Evolutionary conservation across 2,797 vertebrate species (phyloP).

Genomic region (Sardinella longiceps): DNA sequence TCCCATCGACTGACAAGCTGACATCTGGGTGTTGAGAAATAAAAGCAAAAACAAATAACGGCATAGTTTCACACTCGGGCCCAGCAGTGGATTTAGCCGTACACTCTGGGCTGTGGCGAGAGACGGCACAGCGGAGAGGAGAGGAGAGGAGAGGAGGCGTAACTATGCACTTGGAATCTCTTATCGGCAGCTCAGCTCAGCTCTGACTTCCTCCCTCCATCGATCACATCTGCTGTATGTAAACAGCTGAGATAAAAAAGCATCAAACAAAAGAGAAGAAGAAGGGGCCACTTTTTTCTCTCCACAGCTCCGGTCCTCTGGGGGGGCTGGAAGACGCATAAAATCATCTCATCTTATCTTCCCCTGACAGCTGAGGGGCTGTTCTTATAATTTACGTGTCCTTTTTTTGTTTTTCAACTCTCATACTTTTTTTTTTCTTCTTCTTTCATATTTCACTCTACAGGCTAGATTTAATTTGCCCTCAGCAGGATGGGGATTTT

Average conservation of each 20-base stretch:
- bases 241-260: constrained; percentile 31
- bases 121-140: not conserved
- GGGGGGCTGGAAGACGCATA: constrained; percentile 28
- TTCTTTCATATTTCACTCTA: not conserved
- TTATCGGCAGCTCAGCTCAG: constrained; percentile 29
- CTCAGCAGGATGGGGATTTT: not conserved
- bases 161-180: constrained; percentile 26
- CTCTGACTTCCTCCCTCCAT: constrained; percentile 26
- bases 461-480: not conserved
- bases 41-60: constrained; percentile 23
- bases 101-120: not conserved
- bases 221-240: constrained; percentile 30
- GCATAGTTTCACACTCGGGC: not conserved
- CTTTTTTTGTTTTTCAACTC: constrained; percentile 31
- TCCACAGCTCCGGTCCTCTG: constrained; percentile 10
- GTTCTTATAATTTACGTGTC: constrained; percentile 49
- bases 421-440: constrained; percentile 41
- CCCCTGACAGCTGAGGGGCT: constrained; percentile 53
- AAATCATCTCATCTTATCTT: constrained; percentile 52
- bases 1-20: constrained; percentile 6
- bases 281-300: constrained; percentile 24
- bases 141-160: too few species aligned
- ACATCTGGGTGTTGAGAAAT: not conserved
- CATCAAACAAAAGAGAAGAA: constrained; percentile 20
- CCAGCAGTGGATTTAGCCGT: not conserved